These are phyloP conservation scores for Cryptus armator DNA, from an alignment of 2,888 invertebrate genomes.

Conservation along the genomic window DNA sequence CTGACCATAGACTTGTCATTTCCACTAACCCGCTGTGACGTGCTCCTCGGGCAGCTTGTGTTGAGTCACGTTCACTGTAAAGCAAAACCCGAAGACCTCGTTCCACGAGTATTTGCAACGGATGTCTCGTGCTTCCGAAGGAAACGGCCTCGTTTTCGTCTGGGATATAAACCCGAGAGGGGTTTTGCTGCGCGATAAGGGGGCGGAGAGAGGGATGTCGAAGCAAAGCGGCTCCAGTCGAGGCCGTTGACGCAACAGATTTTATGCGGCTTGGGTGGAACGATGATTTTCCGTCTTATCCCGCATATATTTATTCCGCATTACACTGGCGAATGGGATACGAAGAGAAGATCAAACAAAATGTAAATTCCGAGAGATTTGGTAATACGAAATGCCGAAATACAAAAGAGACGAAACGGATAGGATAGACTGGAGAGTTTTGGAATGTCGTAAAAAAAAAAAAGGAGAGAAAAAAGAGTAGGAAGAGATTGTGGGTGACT, in stretches of 20 bases:
- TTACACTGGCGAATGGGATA: not conserved
- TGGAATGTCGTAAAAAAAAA: slow-evolving; percentile 19
- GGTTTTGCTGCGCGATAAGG: not conserved
- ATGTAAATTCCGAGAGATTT: not conserved
- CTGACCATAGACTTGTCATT: not conserved
- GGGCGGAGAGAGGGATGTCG: not conserved
- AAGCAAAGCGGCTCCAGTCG: not conserved
- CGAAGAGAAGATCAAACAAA: not conserved
- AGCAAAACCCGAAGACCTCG: not conserved
- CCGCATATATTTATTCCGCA: not conserved
- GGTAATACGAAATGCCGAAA: slow-evolving; percentile 8
- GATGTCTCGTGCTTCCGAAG: slow-evolving; percentile 15
- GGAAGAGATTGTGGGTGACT: slow-evolving; percentile 51
- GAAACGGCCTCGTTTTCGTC: slow-evolving; percentile 12
- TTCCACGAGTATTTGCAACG: slow-evolving; percentile 9
- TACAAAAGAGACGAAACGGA: slow-evolving; percentile 1
- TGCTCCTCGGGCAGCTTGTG: not conserved
- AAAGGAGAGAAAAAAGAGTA: slow-evolving; percentile 16
- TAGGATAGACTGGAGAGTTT: not conserved
- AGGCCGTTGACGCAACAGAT: slow-evolving; percentile 16
- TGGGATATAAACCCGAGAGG: not conserved
- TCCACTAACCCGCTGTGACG: slow-evolving; percentile 4
- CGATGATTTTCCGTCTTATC: slow-evolving; percentile 2
- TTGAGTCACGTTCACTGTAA: not conserved
- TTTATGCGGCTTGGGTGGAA: slow-evolving; percentile 5